Base-by-base conservation (phyloP, 2,888 invertebrate genomes). In the Villa cingulata region DNA sequence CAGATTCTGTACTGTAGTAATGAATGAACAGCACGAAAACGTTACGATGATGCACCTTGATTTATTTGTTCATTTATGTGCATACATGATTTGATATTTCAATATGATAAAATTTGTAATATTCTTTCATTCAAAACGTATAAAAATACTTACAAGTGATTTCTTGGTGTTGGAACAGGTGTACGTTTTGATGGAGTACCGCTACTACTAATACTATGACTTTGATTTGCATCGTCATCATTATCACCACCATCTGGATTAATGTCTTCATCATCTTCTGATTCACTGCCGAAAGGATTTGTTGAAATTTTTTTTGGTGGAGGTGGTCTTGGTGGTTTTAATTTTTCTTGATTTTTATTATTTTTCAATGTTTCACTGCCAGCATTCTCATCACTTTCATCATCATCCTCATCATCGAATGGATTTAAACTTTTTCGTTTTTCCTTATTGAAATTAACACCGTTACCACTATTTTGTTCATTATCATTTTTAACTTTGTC, bases 221-320 rank as follows among this genome's bases (percentile, higher is more conserved):
- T 19, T 17, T 23, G 50, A 2, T 73, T 72, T 1, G 52, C 53
- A 7, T 56, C 59, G 54, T 81, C 81, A 56, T 83, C 83, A 29
- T 75, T 80, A 56, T 82, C 83, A 74, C 79, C 80, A 73, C 78
- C 81, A 7, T n/a, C n/a, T n/a, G n/a, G n/a, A 41, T 29, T 19
- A 17, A 36, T 51, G 2, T 73, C 72, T 1, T 53, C 53, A 7
- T 56, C 59, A 54, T 81, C 81, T 56, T 83, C 83, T 29, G 75
- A 80, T 56, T 82, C 83, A 74, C 79, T 80, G 73, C 78, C 81
- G 62, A 86, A 86, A 0, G 86, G 86, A 72, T 85, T 86, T 38
- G 73, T 71, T 14, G 74, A 75, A 37, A 56, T 54, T 44, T 60
- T 58, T 51, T 60, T 62, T 23, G 72, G 73, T 54, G 67, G 70